phyloP scores from a whole-genome alignment of 1,140 invertebrate species.

The Leptinotarsa defecta region DNA sequence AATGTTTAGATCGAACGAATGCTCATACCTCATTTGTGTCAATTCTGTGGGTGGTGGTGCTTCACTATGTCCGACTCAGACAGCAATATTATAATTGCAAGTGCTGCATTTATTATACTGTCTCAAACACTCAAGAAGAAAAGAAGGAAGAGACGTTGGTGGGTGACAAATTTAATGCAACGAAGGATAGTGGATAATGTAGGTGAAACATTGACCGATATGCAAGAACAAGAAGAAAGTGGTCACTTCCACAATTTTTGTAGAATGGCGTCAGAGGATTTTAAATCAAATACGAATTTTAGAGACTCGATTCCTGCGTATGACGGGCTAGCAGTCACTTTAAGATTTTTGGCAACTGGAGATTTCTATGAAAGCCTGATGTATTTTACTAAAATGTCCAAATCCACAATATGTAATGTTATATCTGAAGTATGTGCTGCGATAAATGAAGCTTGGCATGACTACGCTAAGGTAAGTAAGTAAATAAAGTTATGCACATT shows the following conservation, averaged over 20 bases:
- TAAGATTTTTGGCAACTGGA: no score
- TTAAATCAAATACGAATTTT: slow-evolving; percentile 34
- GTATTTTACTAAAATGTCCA: slow-evolving; percentile 17
- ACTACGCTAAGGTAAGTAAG: slow-evolving; percentile 33
- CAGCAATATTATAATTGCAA: slow-evolving; percentile 10
- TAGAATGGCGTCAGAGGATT: slow-evolving; percentile 34
- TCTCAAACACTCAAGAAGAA: slow-evolving; percentile 10
- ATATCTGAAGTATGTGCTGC: slow-evolving; percentile 27
- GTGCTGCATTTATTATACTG: slow-evolving; percentile 8
- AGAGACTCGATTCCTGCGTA: slow-evolving; percentile 38
- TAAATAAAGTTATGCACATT: slow-evolving; percentile 11
- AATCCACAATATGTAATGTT: slow-evolving; percentile 17
- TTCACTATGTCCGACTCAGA: slow-evolving; percentile 7
- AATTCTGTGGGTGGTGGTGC: slow-evolving; percentile 5
- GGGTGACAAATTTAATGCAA: slow-evolving; percentile 7
- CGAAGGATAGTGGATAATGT: slow-evolving; percentile 11
- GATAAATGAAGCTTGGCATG: slow-evolving; percentile 40
- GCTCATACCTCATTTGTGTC: no score
- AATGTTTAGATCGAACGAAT: no score
- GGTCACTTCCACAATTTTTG: slow-evolving; percentile 23
- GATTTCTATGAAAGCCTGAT: neutral
- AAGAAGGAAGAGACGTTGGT: slow-evolving; percentile 11
- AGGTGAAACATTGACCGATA: slow-evolving; percentile 7
- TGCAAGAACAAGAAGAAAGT: slow-evolving; percentile 21
- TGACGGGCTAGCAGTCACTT: neutral